A percentile compares a stretch with the other conserved stretches of the same genome.
Conservation (phyloP, 1,140 invertebrate genomes). For the Ylistrum balloti region DNA sequence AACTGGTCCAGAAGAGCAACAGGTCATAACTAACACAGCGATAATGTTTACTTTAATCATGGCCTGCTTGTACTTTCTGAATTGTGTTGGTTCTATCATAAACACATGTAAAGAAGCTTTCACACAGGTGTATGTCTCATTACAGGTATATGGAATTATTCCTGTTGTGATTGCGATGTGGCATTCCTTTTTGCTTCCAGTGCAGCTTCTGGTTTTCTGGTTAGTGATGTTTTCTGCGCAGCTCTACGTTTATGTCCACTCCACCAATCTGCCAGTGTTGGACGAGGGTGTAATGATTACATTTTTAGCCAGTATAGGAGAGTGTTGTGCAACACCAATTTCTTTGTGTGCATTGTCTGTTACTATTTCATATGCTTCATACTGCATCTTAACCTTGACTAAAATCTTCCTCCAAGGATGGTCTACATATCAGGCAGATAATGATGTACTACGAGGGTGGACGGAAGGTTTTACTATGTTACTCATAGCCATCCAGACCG, state of each 20-base stretch:
- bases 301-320: conserved; percentile 82
- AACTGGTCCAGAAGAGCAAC: conserved; percentile 82
- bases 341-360: conserved; percentile 84
- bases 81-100: conserved; percentile 82
- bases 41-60: conserved; percentile 81
- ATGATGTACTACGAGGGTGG: conserved; percentile 83
- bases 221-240: conserved; percentile 81
- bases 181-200: conserved; percentile 82
- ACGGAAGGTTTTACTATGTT: conserved; percentile 85
- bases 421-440: conserved; percentile 77
- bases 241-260: conserved; percentile 76
- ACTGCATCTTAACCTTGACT: conserved; percentile 82
- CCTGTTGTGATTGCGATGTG: conserved; percentile 80
- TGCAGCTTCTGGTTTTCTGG: conserved; percentile 84
- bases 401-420: conserved; percentile 83
- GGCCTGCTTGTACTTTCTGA: conserved; percentile 83
- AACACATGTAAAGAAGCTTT: conserved; percentile 80
- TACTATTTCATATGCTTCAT: conserved; percentile 84
- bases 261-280: conserved; percentile 65
- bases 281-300: conserved; percentile 82
- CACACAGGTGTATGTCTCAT: conserved; percentile 66
- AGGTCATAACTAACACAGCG: conserved; percentile 83
- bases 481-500: conserved; percentile 85
- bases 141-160: conserved; percentile 80
- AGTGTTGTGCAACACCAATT: conserved; percentile 84